A percentile compares a stretch with the other conserved stretches of the same genome.
These are phyloP conservation scores for Manis crassicaudata DNA, from an alignment of 2,797 vertebrate species.

Conservation along the genomic window DNA sequence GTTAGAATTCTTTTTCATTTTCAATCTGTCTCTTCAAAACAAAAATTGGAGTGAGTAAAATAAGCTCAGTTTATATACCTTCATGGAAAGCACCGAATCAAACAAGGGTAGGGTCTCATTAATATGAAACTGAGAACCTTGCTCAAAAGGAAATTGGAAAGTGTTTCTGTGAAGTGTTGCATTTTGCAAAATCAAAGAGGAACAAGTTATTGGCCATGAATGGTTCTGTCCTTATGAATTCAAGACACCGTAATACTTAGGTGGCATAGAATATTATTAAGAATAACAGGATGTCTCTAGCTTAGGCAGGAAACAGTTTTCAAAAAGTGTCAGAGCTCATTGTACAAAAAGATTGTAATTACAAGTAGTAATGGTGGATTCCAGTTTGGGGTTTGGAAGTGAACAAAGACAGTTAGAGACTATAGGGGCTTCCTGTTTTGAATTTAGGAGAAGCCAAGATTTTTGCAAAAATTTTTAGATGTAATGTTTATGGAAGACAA, in stretches of 20 bases:
- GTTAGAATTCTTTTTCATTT: conserved; percentile 49
- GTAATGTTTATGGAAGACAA: conserved; percentile 72
- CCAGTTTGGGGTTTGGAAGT: conserved; percentile 62
- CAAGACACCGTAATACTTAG: conserved; percentile 66
- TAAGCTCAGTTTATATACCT: background rate
- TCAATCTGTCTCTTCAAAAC: conserved; percentile 49
- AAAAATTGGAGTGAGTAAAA: conserved; percentile 46
- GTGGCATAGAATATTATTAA: conserved; percentile 62
- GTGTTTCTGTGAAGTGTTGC: conserved; percentile 23
- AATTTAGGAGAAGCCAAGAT: conserved; percentile 70
- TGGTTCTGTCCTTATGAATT: conserved; percentile 52
- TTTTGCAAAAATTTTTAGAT: conserved; percentile 72
- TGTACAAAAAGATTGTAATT: conserved; percentile 68
- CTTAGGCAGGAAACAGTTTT: conserved; percentile 78
- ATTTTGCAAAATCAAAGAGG: conserved; percentile 60
- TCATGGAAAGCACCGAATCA: background rate
- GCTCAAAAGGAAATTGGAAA: conserved; percentile 41
- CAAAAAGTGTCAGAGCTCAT: conserved; percentile 71
- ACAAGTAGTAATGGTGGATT: conserved; percentile 67
- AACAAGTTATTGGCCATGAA: background rate
- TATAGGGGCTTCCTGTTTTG: conserved; percentile 77
- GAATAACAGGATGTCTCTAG: conserved; percentile 82
- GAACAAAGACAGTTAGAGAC: conserved; percentile 54
- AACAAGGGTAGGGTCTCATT: background rate
- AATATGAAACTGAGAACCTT: background rate